Conservation (phyloP, 2,797 vertebrate genomes). For the Euphonia xanthogaster region DNA sequence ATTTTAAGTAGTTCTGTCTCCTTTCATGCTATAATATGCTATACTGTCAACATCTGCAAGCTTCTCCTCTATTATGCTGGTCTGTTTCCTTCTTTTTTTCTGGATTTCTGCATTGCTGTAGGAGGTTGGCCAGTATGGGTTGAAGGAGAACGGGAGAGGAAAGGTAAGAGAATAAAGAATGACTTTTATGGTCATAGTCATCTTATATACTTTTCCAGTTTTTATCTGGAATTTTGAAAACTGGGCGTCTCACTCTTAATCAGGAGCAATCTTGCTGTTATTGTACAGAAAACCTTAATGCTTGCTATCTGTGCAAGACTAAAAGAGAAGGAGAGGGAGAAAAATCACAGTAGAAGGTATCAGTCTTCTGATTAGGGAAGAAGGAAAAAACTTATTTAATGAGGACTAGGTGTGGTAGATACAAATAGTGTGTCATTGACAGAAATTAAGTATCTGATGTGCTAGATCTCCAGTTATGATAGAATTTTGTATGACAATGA, state of each 20-base stretch:
- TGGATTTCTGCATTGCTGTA: slow-evolving; percentile 78
- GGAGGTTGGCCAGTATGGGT: slow-evolving; percentile 76
- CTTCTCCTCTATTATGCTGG: slow-evolving; percentile 74
- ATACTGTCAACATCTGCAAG: slow-evolving; percentile 66
- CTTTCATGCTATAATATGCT: slow-evolving; percentile 66
- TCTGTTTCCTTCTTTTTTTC: slow-evolving; percentile 78
- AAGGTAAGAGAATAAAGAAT: slow-evolving; percentile 77
- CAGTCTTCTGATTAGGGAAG: background rate
- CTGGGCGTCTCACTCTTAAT: background rate
- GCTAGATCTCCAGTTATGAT: background rate
- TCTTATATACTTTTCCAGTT: slow-evolving; percentile 5
- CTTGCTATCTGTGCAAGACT: background rate
- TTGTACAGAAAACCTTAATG: background rate
- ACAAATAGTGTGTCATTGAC: background rate
- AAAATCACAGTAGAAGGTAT: background rate
- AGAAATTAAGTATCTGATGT: background rate
- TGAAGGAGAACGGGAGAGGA: slow-evolving; percentile 77
- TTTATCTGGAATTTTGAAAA: slow-evolving; percentile 47
- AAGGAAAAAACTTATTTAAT: background rate
- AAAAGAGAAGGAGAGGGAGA: background rate
- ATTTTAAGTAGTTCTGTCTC: slow-evolving; percentile 65
- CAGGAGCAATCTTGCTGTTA: background rate
- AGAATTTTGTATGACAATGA: background rate
- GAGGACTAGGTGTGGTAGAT: background rate
- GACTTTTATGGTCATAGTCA: slow-evolving; percentile 11